A percentile compares a stretch with the other conserved stretches of the same genome.
phyloP scores from a whole-genome alignment of 2,113 vertebrate genomes.

The Etia nguti region DNA sequence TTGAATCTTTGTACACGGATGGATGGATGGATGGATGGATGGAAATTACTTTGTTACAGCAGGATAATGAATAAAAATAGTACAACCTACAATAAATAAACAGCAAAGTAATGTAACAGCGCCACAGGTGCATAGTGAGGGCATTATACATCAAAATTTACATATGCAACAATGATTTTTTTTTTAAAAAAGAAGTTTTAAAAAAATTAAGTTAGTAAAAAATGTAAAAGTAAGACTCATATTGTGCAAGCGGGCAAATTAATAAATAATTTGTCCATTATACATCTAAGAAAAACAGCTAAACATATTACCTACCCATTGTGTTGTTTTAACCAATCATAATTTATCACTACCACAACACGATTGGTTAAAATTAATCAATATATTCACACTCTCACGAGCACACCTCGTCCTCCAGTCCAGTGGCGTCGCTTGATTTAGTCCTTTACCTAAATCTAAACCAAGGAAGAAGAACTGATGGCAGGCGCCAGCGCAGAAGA shows the following conservation, averaged over 20 bases:
- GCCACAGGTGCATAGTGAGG: neutral
- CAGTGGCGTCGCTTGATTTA: neutral
- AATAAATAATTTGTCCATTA: neutral
- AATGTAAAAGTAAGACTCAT: neutral
- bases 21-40: neutral
- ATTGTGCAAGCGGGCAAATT: neutral
- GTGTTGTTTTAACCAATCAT: neutral
- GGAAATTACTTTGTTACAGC: neutral
- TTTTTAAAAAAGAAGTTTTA: neutral
- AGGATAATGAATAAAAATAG: neutral
- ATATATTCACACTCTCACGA: neutral
- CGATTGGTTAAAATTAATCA: neutral
- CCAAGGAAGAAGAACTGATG: neutral
- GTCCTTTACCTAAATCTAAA: rapidly evolving
- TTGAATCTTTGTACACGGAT: neutral
- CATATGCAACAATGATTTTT: neutral
- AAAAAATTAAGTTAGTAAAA: neutral
- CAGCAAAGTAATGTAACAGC: neutral
- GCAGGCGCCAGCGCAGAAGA: neutral
- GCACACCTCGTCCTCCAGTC: neutral
- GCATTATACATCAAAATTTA: neutral
- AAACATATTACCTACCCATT: neutral
- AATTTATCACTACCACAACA: neutral
- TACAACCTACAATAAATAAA: neutral
- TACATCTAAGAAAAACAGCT: neutral